A percentile compares a stretch with the other conserved stretches of the same genome.
phyloP scores from a whole-genome alignment of 2,113 vertebrate genomes.

The Macquaria australasica region DNA sequence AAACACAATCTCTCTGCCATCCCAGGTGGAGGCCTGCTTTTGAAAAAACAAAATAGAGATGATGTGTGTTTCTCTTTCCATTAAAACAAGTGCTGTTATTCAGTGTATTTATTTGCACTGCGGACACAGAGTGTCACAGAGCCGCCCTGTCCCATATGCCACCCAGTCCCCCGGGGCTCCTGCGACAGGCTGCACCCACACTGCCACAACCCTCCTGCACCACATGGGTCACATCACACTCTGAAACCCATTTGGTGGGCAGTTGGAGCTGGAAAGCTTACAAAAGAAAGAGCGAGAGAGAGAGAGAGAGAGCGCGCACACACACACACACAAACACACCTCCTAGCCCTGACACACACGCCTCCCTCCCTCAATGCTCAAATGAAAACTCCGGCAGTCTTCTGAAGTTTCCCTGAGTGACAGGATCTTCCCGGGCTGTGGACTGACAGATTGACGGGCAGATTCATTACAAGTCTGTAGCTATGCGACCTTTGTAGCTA shows the following conservation, averaged over 20 bases:
- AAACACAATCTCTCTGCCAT: neutral
- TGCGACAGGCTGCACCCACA: slow-evolving; percentile 35
- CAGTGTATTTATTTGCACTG: slow-evolving; percentile 74
- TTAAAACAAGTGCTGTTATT: slow-evolving; percentile 58
- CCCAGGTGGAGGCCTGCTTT: neutral
- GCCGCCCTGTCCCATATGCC: slow-evolving; percentile 68
- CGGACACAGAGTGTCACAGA: slow-evolving; percentile 20
- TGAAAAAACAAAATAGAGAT: slow-evolving; percentile 30
- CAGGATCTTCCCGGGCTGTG: slow-evolving; percentile 38
- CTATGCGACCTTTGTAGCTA: slow-evolving; percentile 44
- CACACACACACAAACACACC: slow-evolving; percentile 23
- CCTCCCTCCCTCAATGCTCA: slow-evolving; percentile 45
- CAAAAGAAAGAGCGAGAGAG: neutral
- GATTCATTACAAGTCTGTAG: slow-evolving; percentile 6
- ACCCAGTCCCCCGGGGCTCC: slow-evolving; percentile 65
- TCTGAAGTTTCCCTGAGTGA: slow-evolving; percentile 54
- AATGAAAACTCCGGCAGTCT: slow-evolving; percentile 49
- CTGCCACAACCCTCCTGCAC: slow-evolving; percentile 20
- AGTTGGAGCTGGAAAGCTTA: slow-evolving; percentile 12
- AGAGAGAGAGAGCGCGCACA: neutral
- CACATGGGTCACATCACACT: slow-evolving; percentile 39
- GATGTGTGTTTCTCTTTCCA: slow-evolving; percentile 80
- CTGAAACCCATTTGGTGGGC: slow-evolving; percentile 27
- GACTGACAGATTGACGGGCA: slow-evolving; percentile 16
- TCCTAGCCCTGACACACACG: slow-evolving; percentile 27